Base-by-base conservation (phyloP, 2,888 invertebrate species). In the Gari tellinella region DNA sequence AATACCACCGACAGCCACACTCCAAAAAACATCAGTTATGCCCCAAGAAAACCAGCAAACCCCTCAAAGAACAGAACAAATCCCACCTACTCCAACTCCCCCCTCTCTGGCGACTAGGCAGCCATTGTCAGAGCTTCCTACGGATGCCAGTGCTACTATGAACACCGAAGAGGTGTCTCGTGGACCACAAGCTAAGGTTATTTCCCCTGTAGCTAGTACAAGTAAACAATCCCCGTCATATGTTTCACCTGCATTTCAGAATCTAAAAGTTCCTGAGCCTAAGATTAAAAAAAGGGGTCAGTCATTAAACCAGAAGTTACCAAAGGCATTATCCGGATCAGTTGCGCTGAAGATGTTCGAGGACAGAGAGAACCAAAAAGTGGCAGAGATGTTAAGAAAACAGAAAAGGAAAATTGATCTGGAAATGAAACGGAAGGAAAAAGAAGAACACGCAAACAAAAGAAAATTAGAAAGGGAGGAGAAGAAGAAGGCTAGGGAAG, bases 281-380 rank as follows among this genome's bases (percentile, higher is more conserved):
- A 31, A 46, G 23, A n/a, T 31, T 10, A 53, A 41, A 31, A 53
- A 31, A 15, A 10, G n/a, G 26, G 14, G 1, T 1, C n/a, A 12
- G 3, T 17, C 38, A 31, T 45, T 46, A 26, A 57, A 25, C 8
- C 21, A 53, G 31, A 53, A 53, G n/a, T 37, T 63, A 12, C 63
- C 63, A 12, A 63, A 63, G 55, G 63, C 63, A 10, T 5, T 63
- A 14, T 63, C 53, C 10, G 63, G 63, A 5, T 21, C n/a, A 7
- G 55, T 23, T 2, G 53, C 63, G 0, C 15, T 63, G 8, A 46
- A 43, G 37, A 53, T 63, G 55, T 46, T 63, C n/a, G 52, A 49
- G 21, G 61, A 63, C 43, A 52, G 46, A 37, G 63, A 43, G 38
- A 45, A 17, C 8, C 19, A 31, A 37, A 63, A 63, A 26, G 37